Percentiles rank a stretch among this genome's conserved stretches.
Evolutionary conservation across 1,140 invertebrate species (phyloP).

Genomic region (Scaptomyza hsui): DNA sequence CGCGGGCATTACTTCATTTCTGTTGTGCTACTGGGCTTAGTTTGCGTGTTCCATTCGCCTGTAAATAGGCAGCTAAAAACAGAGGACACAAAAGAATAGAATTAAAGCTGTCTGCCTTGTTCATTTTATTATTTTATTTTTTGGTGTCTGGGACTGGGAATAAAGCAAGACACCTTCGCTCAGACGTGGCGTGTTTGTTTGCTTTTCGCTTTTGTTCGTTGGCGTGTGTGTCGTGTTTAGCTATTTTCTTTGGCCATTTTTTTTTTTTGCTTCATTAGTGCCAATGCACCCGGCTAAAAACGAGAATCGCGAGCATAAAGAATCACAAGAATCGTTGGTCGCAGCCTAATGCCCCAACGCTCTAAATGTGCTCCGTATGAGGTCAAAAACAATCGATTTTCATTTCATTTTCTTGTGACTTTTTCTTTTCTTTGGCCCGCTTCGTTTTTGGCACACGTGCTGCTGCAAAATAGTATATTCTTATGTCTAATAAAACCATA

Average conservation of each 20-base stretch:
- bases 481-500: slow-evolving; percentile 28
- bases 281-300: slow-evolving; percentile 62
- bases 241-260: slow-evolving; percentile 29
- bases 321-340: slow-evolving; percentile 32
- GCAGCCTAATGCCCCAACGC: slow-evolving; percentile 54
- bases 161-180: slow-evolving; percentile 34
- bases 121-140: too few species aligned
- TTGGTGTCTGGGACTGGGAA: slow-evolving; percentile 48
- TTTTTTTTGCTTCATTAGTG: slow-evolving; percentile 68
- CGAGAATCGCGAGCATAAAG: slow-evolving; percentile 12
- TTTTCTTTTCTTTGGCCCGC: slow-evolving; percentile 30
- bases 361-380: slow-evolving; percentile 67
- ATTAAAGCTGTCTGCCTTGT: slow-evolving; percentile 41
- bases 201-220: slow-evolving; percentile 68
- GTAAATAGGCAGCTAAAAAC: slow-evolving; percentile 58
- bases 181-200: slow-evolving; percentile 71
- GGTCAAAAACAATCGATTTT: slow-evolving; percentile 82
- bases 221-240: slow-evolving; percentile 25
- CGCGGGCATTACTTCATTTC: slow-evolving; percentile 52
- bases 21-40: slow-evolving; percentile 40
- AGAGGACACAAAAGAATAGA: slow-evolving; percentile 31
- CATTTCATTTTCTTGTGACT: slow-evolving; percentile 41
- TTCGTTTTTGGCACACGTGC: slow-evolving; percentile 59
- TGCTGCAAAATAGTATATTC: slow-evolving; percentile 32
- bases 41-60: slow-evolving; percentile 60